Evolutionary conservation across 2,888 invertebrate species (phyloP).

Genomic region (Pyrgus malvae): DNA sequence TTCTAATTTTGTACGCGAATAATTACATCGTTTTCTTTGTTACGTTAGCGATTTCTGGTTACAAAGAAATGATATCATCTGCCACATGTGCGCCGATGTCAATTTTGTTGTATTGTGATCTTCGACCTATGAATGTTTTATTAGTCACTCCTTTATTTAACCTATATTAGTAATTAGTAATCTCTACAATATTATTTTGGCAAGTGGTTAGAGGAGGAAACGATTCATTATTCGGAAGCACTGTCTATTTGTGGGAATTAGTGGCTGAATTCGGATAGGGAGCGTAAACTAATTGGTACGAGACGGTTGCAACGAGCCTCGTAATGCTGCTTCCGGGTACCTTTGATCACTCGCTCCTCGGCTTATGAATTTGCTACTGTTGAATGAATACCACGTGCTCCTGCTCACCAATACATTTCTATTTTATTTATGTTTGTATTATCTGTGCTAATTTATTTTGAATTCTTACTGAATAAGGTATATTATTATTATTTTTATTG

Average conservation of each 20-base stretch:
- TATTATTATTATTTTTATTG: no score
- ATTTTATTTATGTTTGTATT: neutral
- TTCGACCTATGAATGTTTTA: constrained; percentile 6
- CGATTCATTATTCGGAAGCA: neutral
- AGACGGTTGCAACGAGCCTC: constrained; percentile 7
- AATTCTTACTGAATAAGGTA: no score
- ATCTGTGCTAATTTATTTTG: no score
- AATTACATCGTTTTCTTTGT: constrained; percentile 21
- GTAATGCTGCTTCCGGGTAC: constrained; percentile 19
- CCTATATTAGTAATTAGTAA: neutral
- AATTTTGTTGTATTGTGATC: constrained; percentile 6
- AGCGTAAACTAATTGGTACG: constrained; percentile 18
- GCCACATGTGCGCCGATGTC: constrained; percentile 6
- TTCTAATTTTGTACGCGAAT: constrained; percentile 5
- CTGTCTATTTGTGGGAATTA: constrained; percentile 10
- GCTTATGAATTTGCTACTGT: constrained; percentile 3
- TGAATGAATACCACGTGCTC: no score
- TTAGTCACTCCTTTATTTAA: constrained; percentile 9
- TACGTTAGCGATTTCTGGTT: constrained; percentile 2
- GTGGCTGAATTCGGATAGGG: constrained; percentile 1
- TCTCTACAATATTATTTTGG: neutral
- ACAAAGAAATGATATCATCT: constrained; percentile 16
- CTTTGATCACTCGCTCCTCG: constrained; percentile 11
- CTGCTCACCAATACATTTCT: neutral
- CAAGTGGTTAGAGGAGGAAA: neutral